Conservation (phyloP, 2,797 vertebrate species). For the Allochrocebus solatus region DNA sequence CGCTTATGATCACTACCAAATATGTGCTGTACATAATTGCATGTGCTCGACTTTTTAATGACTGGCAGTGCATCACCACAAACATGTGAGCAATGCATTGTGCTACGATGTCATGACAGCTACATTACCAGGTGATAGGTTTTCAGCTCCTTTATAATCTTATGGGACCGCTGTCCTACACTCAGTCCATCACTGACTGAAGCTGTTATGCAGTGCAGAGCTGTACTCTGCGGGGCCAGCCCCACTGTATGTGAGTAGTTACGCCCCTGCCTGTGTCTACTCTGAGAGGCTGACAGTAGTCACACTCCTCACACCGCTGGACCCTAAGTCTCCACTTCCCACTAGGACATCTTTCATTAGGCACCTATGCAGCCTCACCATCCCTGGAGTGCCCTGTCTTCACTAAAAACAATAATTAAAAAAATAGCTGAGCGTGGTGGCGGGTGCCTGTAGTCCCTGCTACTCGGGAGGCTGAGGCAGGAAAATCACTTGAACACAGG, state of each 20-base stretch:
- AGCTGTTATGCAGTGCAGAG: too few relatives aligned
- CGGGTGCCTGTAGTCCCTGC: not conserved
- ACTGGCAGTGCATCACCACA: not conserved
- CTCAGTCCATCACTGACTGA: not conserved
- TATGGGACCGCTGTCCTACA: not conserved
- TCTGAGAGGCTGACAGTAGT: not conserved
- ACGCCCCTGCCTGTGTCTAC: too few relatives aligned
- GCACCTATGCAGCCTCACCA: not conserved
- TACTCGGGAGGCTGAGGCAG: not conserved
- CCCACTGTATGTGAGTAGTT: not conserved
- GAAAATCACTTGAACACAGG: not conserved
- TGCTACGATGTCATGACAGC: too few relatives aligned
- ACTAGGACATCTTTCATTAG: not conserved
- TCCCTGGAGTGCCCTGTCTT: rapidly evolving
- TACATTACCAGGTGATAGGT: too few relatives aligned
- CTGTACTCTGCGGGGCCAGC: not conserved
- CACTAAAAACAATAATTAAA: not conserved
- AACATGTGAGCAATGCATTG: not conserved
- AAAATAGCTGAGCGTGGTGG: not conserved
- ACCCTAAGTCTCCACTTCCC: not conserved
- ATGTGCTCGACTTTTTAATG: not conserved
- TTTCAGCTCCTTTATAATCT: not conserved
- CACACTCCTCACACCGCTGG: not conserved
- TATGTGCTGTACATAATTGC: not conserved
- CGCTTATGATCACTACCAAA: too few relatives aligned